Percentiles rank a stretch among this genome's conserved stretches.
phyloP scores from a whole-genome alignment of 1,140 invertebrate genomes.

The Archivesica marissinica region DNA sequence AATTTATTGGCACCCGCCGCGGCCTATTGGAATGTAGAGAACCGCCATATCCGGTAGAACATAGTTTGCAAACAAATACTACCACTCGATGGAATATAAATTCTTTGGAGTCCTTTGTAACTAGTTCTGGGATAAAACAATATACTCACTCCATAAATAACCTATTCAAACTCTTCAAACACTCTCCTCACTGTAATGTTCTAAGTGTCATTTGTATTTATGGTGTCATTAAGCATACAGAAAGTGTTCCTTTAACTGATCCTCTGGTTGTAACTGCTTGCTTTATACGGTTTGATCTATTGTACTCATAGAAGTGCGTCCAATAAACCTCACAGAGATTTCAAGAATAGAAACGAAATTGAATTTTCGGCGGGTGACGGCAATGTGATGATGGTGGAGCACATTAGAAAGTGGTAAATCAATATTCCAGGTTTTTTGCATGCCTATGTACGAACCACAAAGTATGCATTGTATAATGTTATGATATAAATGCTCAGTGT shows the following conservation, averaged over 20 bases:
- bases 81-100: constrained; percentile 33
- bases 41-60: constrained; percentile 25
- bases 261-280: neutral
- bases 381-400: neutral
- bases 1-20: constrained; percentile 37
- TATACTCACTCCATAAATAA: constrained; percentile 19
- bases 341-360: constrained; percentile 34
- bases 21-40: constrained; percentile 26
- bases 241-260: neutral
- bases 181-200: neutral
- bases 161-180: neutral
- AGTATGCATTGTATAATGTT: too few relatives aligned
- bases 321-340: constrained; percentile 4
- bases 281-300: constrained; percentile 2
- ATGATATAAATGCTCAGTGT: too few relatives aligned
- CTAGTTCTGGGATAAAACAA: neutral
- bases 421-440: neutral
- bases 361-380: constrained; percentile 37
- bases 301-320: constrained; percentile 18
- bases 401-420: constrained; percentile 5
- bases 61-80: constrained; percentile 42
- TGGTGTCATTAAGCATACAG: constrained; percentile 11
- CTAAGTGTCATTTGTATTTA: constrained; percentile 28
- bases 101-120: neutral
- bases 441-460: too few relatives aligned